These are phyloP conservation scores for Ctenicera cuprea DNA, from an alignment of 2,888 invertebrate genomes.

Conservation along the genomic window DNA sequence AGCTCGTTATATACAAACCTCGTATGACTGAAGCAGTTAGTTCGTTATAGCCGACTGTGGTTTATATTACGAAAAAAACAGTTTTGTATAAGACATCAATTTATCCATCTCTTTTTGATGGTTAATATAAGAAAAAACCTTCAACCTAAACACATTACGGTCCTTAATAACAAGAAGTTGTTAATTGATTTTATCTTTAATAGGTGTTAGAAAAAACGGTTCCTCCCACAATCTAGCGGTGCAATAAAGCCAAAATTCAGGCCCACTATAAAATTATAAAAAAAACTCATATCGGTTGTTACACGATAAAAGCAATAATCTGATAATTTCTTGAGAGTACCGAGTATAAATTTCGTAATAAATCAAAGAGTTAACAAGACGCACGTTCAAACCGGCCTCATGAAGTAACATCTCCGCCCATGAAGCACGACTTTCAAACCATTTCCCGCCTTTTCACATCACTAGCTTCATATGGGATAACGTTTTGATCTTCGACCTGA, in stretches of 20 bases:
- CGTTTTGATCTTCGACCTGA: constrained; percentile 56
- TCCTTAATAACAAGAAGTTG: too few species aligned
- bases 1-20: too few species aligned
- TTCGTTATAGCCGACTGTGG: too few species aligned
- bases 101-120: too few species aligned
- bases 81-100: too few species aligned
- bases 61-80: too few species aligned
- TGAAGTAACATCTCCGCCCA: constrained; percentile 70
- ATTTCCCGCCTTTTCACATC: constrained; percentile 69
- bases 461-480: constrained; percentile 66
- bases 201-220: background rate
- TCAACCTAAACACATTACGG: too few species aligned
- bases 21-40: too few species aligned
- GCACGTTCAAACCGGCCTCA: constrained; percentile 65
- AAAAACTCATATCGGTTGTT: constrained; percentile 12
- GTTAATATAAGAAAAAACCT: too few species aligned
- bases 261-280: background rate
- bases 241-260: background rate
- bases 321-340: constrained; percentile 18
- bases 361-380: constrained; percentile 72
- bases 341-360: constrained; percentile 59
- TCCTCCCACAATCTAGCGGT: constrained; percentile 1
- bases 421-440: constrained; percentile 68
- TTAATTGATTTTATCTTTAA: too few species aligned
- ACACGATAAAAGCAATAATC: constrained; percentile 22